Evolutionary conservation across 2,888 invertebrate species (phyloP).

Genomic region (Ctenicera cuprea): DNA sequence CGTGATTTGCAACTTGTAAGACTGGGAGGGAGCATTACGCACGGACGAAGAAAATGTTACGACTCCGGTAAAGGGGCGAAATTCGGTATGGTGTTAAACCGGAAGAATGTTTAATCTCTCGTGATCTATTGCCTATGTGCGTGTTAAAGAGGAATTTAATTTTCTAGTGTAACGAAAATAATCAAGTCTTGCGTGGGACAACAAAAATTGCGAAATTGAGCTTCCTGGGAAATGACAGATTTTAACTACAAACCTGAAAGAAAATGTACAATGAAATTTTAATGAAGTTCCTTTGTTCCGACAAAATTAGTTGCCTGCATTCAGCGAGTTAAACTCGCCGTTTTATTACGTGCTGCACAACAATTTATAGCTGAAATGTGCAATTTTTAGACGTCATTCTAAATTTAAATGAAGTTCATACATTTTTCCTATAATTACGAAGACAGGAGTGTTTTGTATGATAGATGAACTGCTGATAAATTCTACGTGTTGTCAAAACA

Average conservation of each 20-base stretch:
- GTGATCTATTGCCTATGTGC: slow-evolving; percentile 34
- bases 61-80: slow-evolving; percentile 5
- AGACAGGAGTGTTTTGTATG: too few species aligned
- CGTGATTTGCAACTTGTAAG: slow-evolving; percentile 33
- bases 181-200: slow-evolving; percentile 3
- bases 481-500: too few species aligned
- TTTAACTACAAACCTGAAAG: slow-evolving; percentile 13
- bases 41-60: slow-evolving; percentile 38
- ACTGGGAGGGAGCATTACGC: slow-evolving; percentile 23
- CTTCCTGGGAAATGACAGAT: slow-evolving; percentile 20
- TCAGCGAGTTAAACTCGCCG: neutral
- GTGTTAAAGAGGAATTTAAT: slow-evolving; percentile 33
- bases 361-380: neutral
- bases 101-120: slow-evolving; percentile 33
- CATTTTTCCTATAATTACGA: too few species aligned
- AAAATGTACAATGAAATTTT: slow-evolving; percentile 18
- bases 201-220: slow-evolving; percentile 8
- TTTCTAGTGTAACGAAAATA: slow-evolving; percentile 9
- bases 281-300: slow-evolving; percentile 31
- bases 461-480: too few species aligned
- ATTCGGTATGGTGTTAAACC: slow-evolving; percentile 33
- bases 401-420: neutral
- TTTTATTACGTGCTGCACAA: neutral
- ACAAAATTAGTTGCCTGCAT: slow-evolving; percentile 4
- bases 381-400: neutral